These are phyloP conservation scores for Potorous gilbertii DNA, from an alignment of 2,797 vertebrate genomes.

Conservation along the genomic window DNA sequence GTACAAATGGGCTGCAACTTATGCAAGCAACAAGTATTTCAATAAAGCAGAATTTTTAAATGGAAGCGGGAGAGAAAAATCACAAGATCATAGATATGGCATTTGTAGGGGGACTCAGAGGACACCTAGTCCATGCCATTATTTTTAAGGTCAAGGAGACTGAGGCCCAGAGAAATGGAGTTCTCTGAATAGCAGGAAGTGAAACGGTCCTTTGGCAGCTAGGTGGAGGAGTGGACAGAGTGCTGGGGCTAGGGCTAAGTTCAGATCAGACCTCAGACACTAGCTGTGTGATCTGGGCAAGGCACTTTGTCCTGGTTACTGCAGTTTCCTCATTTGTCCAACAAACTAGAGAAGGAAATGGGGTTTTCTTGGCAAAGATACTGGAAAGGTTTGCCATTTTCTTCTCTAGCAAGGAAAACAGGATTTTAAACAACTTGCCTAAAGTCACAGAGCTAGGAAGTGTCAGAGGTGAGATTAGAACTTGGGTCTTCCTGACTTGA, in stretches of 20 bases:
- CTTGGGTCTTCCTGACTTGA: neutral
- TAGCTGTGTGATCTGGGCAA: too few relatives aligned
- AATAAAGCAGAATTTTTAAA: slow-evolving; percentile 1
- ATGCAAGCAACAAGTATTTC: neutral
- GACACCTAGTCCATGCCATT: neutral
- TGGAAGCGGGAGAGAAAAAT: neutral
- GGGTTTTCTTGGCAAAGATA: neutral
- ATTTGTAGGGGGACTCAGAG: neutral
- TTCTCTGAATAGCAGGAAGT: too few relatives aligned
- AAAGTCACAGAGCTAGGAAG: neutral
- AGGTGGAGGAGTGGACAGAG: too few relatives aligned
- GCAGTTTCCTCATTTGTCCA: too few relatives aligned
- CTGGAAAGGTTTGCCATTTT: neutral
- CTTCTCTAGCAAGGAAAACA: neutral
- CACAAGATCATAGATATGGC: neutral
- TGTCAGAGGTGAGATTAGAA: neutral
- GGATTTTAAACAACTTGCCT: neutral
- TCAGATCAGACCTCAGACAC: too few relatives aligned
- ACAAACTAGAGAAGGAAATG: too few relatives aligned
- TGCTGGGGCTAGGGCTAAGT: too few relatives aligned
- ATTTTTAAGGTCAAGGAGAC: neutral
- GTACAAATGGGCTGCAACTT: neutral
- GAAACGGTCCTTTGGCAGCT: too few relatives aligned
- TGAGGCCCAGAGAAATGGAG: neutral
- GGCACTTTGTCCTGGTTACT: too few relatives aligned